phyloP scores from a whole-genome alignment of 2,113 vertebrate species.

The Charadrius vociferus region DNA sequence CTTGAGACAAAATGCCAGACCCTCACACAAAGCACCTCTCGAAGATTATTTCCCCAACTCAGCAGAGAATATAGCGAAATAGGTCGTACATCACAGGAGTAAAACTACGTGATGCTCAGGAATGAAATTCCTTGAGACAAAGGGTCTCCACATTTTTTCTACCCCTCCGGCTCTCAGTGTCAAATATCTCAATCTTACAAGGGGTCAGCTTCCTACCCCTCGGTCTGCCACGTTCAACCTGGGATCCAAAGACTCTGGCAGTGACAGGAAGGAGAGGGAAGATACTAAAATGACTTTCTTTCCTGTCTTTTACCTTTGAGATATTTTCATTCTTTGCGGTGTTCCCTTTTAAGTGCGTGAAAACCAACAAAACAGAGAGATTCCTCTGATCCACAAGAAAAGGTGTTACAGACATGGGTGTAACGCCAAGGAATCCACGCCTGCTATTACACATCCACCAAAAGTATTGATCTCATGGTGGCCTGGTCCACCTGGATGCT shows the following conservation, averaged over 20 bases:
- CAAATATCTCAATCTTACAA: neutral
- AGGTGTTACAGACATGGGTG: neutral
- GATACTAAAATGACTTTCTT: neutral
- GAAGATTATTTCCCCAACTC: neutral
- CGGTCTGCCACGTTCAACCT: neutral
- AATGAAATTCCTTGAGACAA: slow-evolving; percentile 3
- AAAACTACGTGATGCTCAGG: neutral
- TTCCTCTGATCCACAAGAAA: neutral
- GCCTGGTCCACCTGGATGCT: neutral
- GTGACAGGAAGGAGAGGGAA: neutral
- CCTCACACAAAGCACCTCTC: slow-evolving; percentile 1
- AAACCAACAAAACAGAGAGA: neutral
- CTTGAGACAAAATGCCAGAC: neutral
- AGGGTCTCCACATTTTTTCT: neutral
- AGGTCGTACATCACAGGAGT: neutral
- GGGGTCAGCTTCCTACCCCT: neutral
- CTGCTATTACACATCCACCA: neutral
- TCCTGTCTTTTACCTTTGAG: neutral
- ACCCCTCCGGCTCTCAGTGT: neutral
- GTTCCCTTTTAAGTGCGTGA: neutral
- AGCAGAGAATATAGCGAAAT: neutral
- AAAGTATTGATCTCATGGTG: neutral
- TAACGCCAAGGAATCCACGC: neutral
- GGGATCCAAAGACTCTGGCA: neutral
- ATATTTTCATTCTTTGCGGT: neutral